Evolutionary conservation across 1,140 invertebrate species (phyloP).

Genomic region (Eurosta solidaginis): DNA sequence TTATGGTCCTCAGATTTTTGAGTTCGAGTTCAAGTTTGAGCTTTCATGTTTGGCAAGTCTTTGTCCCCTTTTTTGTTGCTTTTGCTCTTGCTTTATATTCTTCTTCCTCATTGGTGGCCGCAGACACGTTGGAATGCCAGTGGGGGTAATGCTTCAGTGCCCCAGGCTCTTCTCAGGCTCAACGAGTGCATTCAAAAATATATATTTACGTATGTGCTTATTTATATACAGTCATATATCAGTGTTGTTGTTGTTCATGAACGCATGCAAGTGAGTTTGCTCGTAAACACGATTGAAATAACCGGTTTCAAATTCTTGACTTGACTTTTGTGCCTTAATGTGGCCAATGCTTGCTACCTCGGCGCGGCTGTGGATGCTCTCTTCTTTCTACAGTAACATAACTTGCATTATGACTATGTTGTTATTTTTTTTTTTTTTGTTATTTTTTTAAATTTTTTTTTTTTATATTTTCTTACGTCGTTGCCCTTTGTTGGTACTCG

Average conservation of each 20-base stretch:
- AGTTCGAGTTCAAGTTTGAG: conserved; percentile 9
- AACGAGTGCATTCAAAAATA: not conserved
- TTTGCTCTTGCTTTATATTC: not conserved
- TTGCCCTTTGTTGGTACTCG: not conserved
- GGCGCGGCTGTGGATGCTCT: not conserved
- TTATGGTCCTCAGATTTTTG: not conserved
- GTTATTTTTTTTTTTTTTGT: too few relatives aligned
- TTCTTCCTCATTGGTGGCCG: too few relatives aligned
- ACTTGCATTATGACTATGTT: not conserved
- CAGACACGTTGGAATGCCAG: conserved; percentile 7
- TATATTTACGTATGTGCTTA: not conserved
- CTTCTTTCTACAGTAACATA: not conserved
- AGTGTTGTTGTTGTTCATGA: not conserved
- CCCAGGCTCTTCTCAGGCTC: not conserved
- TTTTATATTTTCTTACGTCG: not conserved
- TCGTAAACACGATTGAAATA: not conserved
- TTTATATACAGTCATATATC: too few relatives aligned
- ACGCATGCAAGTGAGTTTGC: not conserved
- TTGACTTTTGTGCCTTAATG: not conserved
- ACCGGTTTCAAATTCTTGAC: not conserved
- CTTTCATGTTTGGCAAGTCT: conserved; percentile 9
- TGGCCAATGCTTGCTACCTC: not conserved
- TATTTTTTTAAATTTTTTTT: too few relatives aligned
- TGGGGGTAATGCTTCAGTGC: not conserved
- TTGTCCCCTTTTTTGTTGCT: not conserved